phyloP scores from a whole-genome alignment of 2,888 invertebrate genomes.

The Malthinus flaveolus region DNA sequence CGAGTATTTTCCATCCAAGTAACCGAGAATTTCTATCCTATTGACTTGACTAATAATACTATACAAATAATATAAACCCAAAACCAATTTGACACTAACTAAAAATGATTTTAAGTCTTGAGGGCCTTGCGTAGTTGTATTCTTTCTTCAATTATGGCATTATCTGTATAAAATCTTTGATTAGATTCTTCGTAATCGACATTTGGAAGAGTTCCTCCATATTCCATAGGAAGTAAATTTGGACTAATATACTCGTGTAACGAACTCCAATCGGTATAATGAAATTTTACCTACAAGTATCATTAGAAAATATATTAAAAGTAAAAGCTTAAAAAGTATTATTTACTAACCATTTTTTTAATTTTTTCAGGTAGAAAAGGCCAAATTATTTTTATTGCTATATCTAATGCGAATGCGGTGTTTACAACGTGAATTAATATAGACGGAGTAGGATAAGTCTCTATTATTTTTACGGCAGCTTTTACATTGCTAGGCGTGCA shows the following conservation, averaged over 20 bases:
- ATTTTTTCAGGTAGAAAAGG: constrained; percentile 45
- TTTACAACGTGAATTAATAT: constrained; percentile 47
- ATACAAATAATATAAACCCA: not conserved
- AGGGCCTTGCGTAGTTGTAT: constrained; percentile 28
- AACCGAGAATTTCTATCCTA: no score
- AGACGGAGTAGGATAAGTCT: constrained; percentile 42
- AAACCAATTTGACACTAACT: not conserved
- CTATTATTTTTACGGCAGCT: constrained; percentile 38
- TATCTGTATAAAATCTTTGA: constrained; percentile 35
- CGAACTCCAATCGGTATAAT: not conserved
- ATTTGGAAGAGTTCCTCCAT: constrained; percentile 60
- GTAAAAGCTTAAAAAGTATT: not conserved
- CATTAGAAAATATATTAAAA: not conserved
- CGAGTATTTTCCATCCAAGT: no score
- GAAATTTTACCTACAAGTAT: not conserved
- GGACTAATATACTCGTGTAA: not conserved
- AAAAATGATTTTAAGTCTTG: no score
- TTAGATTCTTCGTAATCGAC: constrained; percentile 36
- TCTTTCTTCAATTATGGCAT: constrained; percentile 37
- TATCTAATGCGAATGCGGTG: constrained; percentile 39
- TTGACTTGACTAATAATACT: no score
- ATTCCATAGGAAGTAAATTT: constrained; percentile 56
- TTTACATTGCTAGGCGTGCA: constrained; percentile 44
- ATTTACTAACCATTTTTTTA: constrained; percentile 33
- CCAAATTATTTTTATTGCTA: constrained; percentile 43